Conservation (phyloP, 2,113 vertebrate genomes). For the human region DNA sequence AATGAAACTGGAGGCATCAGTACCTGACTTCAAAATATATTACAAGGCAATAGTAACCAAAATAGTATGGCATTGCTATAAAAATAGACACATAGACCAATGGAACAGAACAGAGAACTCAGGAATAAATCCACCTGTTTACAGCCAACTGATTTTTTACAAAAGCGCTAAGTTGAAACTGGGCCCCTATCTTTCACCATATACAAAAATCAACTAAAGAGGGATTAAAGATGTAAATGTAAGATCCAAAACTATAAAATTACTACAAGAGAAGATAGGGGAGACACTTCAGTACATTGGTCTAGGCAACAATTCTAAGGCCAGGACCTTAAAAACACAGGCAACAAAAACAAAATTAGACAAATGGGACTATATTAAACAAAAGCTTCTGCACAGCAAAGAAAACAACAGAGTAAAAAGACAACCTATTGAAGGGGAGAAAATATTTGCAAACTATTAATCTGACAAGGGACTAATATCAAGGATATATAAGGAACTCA, state of each 20-base stretch:
- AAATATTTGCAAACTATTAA: background rate
- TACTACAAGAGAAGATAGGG: background rate
- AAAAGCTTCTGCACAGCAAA: background rate
- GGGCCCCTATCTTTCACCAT: background rate
- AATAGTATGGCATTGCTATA: too few species aligned
- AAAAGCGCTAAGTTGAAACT: too few species aligned
- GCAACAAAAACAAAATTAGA: background rate
- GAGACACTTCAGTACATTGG: background rate
- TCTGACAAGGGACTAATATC: background rate
- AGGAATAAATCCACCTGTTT: too few species aligned
- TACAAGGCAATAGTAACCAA: too few species aligned
- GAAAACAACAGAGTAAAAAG: background rate
- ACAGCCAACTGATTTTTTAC: too few species aligned
- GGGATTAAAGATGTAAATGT: background rate
- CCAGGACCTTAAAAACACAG: background rate
- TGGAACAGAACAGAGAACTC: too few species aligned
- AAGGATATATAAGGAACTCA: background rate
- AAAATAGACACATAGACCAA: too few species aligned
- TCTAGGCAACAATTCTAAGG: background rate
- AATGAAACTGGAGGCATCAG: too few species aligned
- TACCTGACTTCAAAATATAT: too few species aligned
- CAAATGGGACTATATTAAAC: background rate
- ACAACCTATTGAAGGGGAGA: background rate
- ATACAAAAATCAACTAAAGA: background rate
- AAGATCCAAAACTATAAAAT: background rate